Percentiles rank a stretch among this genome's conserved stretches.
These are phyloP conservation scores for Speoplatyrhinus poulsoni DNA, from an alignment of 2,113 vertebrate genomes.

Conservation along the genomic window DNA sequence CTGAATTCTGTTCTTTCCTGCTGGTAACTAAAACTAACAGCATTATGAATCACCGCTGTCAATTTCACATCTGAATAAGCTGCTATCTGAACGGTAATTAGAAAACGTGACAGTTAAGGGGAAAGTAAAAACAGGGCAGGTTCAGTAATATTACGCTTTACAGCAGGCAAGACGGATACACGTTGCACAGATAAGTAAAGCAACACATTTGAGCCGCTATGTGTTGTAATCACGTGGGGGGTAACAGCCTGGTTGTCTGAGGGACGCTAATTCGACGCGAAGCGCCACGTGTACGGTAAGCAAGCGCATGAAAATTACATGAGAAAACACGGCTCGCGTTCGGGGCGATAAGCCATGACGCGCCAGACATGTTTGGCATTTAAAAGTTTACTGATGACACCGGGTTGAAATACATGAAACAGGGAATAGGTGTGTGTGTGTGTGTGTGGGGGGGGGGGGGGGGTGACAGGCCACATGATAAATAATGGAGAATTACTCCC, in stretches of 20 bases:
- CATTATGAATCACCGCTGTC: too few species aligned
- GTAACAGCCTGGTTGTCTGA: slow-evolving; percentile 69
- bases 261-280: slow-evolving; percentile 70
- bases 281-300: slow-evolving; percentile 69
- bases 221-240: slow-evolving; percentile 46
- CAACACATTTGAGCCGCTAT: slow-evolving; percentile 17
- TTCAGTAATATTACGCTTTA: not conserved
- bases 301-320: slow-evolving; percentile 72
- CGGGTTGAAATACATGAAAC: slow-evolving; percentile 82
- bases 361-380: slow-evolving; percentile 76
- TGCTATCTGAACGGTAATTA: not conserved
- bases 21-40: too few species aligned
- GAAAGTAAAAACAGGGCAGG: not conserved
- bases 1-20: too few species aligned
- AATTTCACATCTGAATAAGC: too few species aligned
- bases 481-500: slow-evolving; percentile 97
- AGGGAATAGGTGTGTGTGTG: slow-evolving; percentile 29
- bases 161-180: not conserved
- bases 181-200: slow-evolving; percentile 36
- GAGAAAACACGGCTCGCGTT: slow-evolving; percentile 74
- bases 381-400: slow-evolving; percentile 90
- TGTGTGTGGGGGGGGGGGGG: slow-evolving; percentile 41
- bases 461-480: slow-evolving; percentile 87
- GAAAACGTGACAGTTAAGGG: not conserved
- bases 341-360: slow-evolving; percentile 79